Percentiles rank a stretch among this genome's conserved stretches.
These are phyloP conservation scores for Ophraella communa DNA, from an alignment of 2,888 invertebrate species.

Conservation along the genomic window DNA sequence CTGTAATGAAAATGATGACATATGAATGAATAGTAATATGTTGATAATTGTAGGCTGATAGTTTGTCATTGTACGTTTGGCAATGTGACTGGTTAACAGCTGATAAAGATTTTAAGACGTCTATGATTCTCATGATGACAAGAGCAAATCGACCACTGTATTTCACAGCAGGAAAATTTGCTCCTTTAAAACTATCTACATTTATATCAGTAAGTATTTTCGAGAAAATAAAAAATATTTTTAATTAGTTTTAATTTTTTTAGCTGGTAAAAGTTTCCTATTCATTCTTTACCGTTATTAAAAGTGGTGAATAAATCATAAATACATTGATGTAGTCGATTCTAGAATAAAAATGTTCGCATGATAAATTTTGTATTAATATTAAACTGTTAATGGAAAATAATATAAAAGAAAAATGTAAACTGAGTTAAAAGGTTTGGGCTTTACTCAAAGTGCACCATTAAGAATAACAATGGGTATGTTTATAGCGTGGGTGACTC, in stretches of 20 bases:
- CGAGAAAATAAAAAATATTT: not conserved
- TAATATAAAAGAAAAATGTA: too few relatives aligned
- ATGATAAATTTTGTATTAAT: too few relatives aligned
- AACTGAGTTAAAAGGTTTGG: too few relatives aligned
- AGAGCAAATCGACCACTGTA: constrained; percentile 50
- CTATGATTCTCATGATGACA: constrained; percentile 53
- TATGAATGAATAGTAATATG: too few relatives aligned
- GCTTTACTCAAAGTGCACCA: too few relatives aligned
- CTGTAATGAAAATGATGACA: too few relatives aligned
- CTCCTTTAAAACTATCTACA: constrained; percentile 52
- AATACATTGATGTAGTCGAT: not conserved
- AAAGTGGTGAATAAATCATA: constrained; percentile 31
- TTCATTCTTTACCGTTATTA: constrained; percentile 46
- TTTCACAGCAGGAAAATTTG: constrained; percentile 55
- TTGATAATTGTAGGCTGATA: constrained; percentile 45
- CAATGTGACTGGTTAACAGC: constrained; percentile 50
- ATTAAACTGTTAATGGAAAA: too few relatives aligned
- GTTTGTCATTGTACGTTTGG: constrained; percentile 51
- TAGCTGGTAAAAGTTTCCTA: constrained; percentile 46
- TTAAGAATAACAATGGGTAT: too few relatives aligned
- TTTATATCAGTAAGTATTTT: constrained; percentile 49
- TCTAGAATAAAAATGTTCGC: too few relatives aligned
- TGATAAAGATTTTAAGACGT: constrained; percentile 46
- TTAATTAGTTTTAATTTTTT: constrained; percentile 10
- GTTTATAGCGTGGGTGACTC: too few relatives aligned